These are phyloP conservation scores for Diglossa cyanea DNA, from an alignment of 2,797 vertebrate genomes.

Conservation along the genomic window DNA sequence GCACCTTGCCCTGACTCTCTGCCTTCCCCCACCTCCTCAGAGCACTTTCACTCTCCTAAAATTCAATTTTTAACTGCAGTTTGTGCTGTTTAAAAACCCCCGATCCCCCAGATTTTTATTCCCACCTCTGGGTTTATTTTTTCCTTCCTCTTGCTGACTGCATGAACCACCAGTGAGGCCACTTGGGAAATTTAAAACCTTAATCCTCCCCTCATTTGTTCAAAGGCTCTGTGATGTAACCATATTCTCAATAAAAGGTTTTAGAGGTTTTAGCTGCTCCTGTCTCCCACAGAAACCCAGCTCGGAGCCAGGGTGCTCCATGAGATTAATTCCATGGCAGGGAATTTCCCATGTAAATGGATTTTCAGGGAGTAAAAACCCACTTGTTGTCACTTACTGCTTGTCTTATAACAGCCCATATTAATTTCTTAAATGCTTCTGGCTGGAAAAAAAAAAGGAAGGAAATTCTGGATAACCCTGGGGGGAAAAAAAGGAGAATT, in stretches of 20 bases:
- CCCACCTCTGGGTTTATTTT: neutral
- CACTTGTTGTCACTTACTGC: neutral
- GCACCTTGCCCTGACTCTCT: neutral
- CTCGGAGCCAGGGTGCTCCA: neutral
- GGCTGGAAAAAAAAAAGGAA: neutral
- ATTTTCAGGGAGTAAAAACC: neutral
- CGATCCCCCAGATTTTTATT: fast-evolving
- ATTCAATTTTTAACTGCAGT: neutral
- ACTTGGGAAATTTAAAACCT: slow-evolving; percentile 43
- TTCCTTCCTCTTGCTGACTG: neutral
- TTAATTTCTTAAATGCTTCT: neutral
- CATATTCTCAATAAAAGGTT: slow-evolving; percentile 51
- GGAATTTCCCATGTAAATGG: neutral
- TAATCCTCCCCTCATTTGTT: slow-evolving; percentile 43
- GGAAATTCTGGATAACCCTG: neutral
- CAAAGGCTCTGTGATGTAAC: slow-evolving; percentile 44
- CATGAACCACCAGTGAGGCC: neutral
- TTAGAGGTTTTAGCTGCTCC: slow-evolving; percentile 50
- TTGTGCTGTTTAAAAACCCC: neutral
- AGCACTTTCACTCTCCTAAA: neutral
- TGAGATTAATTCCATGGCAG: neutral
- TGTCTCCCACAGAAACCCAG: slow-evolving; percentile 33
- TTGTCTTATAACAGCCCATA: neutral
- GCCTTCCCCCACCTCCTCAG: neutral
- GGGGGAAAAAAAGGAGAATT: neutral